phyloP scores from a whole-genome alignment of 1,140 invertebrate species.

The Palaemon carinicauda region DNA sequence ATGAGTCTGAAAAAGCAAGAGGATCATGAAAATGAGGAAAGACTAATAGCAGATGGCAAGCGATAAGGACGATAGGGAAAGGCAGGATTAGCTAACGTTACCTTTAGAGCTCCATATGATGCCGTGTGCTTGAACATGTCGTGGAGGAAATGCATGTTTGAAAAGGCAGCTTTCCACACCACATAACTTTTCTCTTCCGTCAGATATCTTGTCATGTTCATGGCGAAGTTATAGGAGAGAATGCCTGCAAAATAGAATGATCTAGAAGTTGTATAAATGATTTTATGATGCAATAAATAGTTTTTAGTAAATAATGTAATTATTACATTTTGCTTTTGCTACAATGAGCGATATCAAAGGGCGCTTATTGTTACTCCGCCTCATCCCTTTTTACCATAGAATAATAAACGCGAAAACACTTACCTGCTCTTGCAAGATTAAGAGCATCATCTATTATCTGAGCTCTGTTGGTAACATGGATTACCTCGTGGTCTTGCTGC shows the following conservation, averaged over 20 bases:
- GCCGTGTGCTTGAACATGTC: conserved; percentile 35
- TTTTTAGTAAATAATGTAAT: too few relatives aligned
- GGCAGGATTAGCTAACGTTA: not conserved
- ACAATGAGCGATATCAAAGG: too few relatives aligned
- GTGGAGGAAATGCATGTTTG: conserved; percentile 64
- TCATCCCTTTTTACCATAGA: not conserved
- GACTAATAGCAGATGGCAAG: not conserved
- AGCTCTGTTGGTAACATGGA: conserved; percentile 68
- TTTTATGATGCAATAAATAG: too few relatives aligned
- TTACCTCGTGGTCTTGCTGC: conserved; percentile 61
- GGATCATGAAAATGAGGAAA: not conserved
- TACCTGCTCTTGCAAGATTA: conserved; percentile 63
- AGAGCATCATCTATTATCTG: conserved; percentile 51
- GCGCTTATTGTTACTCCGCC: too few relatives aligned
- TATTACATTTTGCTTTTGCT: too few relatives aligned
- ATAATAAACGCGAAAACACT: not conserved
- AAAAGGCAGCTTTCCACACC: conserved; percentile 59
- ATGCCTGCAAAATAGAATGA: not conserved
- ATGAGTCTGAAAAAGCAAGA: too few relatives aligned
- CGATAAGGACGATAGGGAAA: not conserved
- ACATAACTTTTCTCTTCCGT: not conserved
- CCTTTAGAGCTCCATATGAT: conserved; percentile 39
- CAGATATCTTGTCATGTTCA: not conserved
- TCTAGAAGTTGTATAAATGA: not conserved
- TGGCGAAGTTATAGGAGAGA: not conserved